phyloP scores from a whole-genome alignment of 2,888 invertebrate species.

The Cephalotes varians region DNA sequence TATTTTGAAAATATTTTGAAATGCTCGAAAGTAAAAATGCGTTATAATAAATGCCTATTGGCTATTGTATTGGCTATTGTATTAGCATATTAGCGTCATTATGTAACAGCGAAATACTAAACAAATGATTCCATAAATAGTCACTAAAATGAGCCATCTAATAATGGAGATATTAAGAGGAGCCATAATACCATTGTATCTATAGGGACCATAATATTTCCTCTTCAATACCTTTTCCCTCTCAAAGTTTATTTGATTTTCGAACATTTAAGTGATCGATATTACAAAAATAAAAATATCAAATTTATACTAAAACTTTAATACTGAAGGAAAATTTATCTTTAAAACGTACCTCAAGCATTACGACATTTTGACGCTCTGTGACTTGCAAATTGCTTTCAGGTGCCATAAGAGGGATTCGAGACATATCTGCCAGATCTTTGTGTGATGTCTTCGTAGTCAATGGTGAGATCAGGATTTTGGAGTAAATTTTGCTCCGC shows the following conservation, averaged over 20 bases:
- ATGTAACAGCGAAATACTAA: no score
- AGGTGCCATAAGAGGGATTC: conserved; percentile 72
- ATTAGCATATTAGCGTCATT: no score
- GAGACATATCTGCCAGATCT: conserved; percentile 72
- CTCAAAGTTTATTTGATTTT: not conserved
- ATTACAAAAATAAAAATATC: conserved; percentile 8
- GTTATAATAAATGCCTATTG: no score
- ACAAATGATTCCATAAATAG: no score
- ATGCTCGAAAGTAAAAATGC: no score
- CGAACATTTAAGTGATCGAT: not conserved
- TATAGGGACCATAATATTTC: no score
- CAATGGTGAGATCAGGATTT: conserved; percentile 53
- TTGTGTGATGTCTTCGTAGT: conserved; percentile 54
- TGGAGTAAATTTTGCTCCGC: conserved; percentile 67
- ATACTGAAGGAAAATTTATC: not conserved
- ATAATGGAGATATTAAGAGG: no score
- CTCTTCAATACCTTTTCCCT: not conserved
- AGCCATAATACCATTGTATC: no score
- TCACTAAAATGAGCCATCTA: no score
- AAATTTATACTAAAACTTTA: not conserved
- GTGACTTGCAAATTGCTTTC: conserved; percentile 52
- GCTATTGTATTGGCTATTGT: no score
- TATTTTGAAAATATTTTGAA: no score
- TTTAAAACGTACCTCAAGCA: conserved; percentile 76
- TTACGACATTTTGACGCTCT: conserved; percentile 73